Base-by-base conservation (phyloP, 2,888 invertebrate genomes). In the Pandemis corylana region DNA sequence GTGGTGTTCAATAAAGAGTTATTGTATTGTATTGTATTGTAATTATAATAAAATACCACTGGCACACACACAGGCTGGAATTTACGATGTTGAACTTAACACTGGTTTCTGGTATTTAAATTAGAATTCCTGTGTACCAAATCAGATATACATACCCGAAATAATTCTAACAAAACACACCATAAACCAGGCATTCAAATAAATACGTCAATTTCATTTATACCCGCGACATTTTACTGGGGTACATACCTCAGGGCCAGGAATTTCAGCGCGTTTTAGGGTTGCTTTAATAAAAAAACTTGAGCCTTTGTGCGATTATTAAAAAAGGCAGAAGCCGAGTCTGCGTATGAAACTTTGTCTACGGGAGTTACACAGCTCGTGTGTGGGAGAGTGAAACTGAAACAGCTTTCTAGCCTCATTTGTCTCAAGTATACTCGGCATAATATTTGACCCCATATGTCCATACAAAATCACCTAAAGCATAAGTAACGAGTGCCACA, bases 271-370 rank as follows among this genome's bases (percentile, higher is more conserved):
- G 13, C n/a, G 41, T 36, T 62, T 64, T 9, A 63, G 42, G 62
- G 44, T 7, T 44, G 15, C 64, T 64, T 44, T 64, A 44, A 64
- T 44, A 64, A 15, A 64, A 64, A 64, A 64, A 42, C 44, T 41
- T 64, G 15, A 7, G n/a, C 62, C 62, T 62, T 62, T 62, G 62
- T 7, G 62, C 12, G 41, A 62, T 42, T 62, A 59, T 59, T 59
- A 59, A 59, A 15, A n/a, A 59, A 9, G 20, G 56, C 53, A 9
- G 53, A 49, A 51, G 51, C 51, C 20, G 12, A 5, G n/a, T 5
- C 15, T 13, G 13, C 7, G 56, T 56, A 9, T 56, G 20, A 20
- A 56, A 56, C 56, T 56, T 56, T 56, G 20, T 20, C 2, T 20
- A 20, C 7, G 56, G 7, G 9, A 56, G 20, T 20, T 56, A 56